These are phyloP conservation scores for Eurois occulta DNA, from an alignment of 2,888 invertebrate genomes.

Conservation along the genomic window DNA sequence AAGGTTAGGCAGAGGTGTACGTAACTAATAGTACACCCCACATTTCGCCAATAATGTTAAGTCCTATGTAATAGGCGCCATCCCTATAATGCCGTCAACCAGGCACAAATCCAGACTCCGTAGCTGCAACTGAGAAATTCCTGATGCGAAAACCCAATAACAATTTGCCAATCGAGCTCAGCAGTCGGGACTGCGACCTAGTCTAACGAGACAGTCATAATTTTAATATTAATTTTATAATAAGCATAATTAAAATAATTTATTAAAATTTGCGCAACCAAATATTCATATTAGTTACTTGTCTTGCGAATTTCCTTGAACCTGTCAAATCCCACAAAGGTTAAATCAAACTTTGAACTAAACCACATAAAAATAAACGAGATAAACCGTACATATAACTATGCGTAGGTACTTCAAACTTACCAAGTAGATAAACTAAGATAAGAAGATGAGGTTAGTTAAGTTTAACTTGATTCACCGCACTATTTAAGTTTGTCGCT, in stretches of 20 bases:
- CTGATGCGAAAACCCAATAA: no score
- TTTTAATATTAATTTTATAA: not conserved
- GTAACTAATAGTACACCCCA: no score
- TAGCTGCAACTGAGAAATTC: no score
- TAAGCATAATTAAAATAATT: not conserved
- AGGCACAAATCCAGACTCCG: no score
- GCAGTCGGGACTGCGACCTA: not conserved
- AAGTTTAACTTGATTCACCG: slow-evolving; percentile 37
- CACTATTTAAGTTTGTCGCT: slow-evolving; percentile 38
- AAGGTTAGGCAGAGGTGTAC: no score
- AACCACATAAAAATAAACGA: slow-evolving; percentile 18
- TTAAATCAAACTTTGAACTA: slow-evolving; percentile 17
- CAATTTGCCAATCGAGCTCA: not conserved
- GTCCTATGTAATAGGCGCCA: no score
- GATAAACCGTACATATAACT: slow-evolving; percentile 2
- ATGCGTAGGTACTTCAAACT: slow-evolving; percentile 35
- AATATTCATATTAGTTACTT: not conserved
- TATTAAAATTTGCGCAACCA: not conserved
- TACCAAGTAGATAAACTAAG: slow-evolving; percentile 37
- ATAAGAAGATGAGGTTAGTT: slow-evolving; percentile 43
- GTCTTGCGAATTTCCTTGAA: not conserved
- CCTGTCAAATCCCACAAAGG: not conserved
- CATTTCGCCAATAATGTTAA: no score
- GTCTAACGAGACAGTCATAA: not conserved
- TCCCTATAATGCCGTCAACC: no score